phyloP scores from a whole-genome alignment of 2,113 vertebrate genomes.

The Psilopsiagon aurifrons region DNA sequence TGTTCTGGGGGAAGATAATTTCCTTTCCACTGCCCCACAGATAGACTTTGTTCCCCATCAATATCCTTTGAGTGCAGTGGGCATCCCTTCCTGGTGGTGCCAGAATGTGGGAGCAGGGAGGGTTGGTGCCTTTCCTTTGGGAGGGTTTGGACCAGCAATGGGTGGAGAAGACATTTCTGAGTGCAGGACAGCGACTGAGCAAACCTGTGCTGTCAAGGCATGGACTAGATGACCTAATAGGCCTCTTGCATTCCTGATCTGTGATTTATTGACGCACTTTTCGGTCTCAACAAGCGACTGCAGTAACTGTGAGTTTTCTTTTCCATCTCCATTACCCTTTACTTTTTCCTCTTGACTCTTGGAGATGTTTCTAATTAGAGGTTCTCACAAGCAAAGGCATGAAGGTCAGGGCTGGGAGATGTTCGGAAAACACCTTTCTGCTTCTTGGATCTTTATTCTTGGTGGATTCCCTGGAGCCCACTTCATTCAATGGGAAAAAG shows the following conservation, averaged over 20 bases:
- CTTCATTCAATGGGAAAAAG: background rate
- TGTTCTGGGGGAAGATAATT: background rate
- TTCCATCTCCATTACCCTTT: slow-evolving; percentile 25
- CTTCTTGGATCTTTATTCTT: background rate
- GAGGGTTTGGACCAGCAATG: background rate
- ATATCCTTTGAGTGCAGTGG: background rate
- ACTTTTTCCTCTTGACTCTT: background rate
- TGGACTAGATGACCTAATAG: background rate
- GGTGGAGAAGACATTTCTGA: background rate
- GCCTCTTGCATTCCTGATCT: slow-evolving; percentile 4
- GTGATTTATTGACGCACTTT: slow-evolving; percentile 29
- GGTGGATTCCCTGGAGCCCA: background rate
- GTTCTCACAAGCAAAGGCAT: slow-evolving; percentile 23
- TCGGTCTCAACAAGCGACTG: background rate
- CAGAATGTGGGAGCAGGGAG: background rate
- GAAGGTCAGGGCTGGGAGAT: slow-evolving; percentile 28
- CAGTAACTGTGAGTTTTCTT: slow-evolving; percentile 22
- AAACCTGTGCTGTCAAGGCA: background rate
- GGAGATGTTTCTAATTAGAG: slow-evolving; percentile 42
- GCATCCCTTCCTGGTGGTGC: background rate
- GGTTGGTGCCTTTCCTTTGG: background rate
- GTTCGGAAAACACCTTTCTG: slow-evolving; percentile 33
- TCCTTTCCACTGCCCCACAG: background rate
- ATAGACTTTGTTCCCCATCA: background rate
- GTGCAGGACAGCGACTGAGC: background rate